Base-by-base conservation (phyloP, 2,888 invertebrate genomes). In the Microchrysa polita region DNA sequence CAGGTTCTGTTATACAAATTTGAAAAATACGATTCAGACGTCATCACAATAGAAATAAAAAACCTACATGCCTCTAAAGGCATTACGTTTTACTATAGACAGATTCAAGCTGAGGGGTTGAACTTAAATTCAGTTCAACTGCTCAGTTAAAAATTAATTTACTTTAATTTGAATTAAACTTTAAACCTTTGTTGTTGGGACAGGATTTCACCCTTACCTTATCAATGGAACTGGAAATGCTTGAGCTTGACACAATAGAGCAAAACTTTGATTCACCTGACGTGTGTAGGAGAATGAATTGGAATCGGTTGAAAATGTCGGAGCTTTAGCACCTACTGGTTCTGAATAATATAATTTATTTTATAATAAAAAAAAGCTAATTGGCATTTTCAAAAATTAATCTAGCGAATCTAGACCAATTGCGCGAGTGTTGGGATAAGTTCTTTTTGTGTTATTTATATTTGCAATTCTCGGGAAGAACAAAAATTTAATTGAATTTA, bases 231-330 rank as follows among this genome's bases (percentile, higher is more conserved):
- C 86, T 71, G 91, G 91, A 84, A 87, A 89, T 67, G 89, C 89
- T 83, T 91, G 90, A 77, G 90, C 90, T 83, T 89, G 89, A 85
- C 90, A 91, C 74, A 89, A 83, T 78, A 89, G 82, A 77, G 86
- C 88, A 80, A 89, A 86, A 81, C 86, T 85, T 80, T 86, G 85
- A 76, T 83, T 83, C 76, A 75, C 16, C 9, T 16, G 48, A 23
- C 71, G 74, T n/a, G 72, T 67, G 71, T 74, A 74, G 20, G 77
- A 75, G 60, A 73, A 77, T 59, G 73, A 73, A 73, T 73, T 78
- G 81, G 89, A 88, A 57, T 86, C 86, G 40, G 86, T 82, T 69
- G 87, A 85, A 77, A 88, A 86, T 77, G 87, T 86, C 23, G 88
- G 88, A 34, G 86, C 84, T 77, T 87, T 89, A 75, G 86, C 87